Conservation (phyloP, 2,888 invertebrate species). For the Cordilura impudica region DNA sequence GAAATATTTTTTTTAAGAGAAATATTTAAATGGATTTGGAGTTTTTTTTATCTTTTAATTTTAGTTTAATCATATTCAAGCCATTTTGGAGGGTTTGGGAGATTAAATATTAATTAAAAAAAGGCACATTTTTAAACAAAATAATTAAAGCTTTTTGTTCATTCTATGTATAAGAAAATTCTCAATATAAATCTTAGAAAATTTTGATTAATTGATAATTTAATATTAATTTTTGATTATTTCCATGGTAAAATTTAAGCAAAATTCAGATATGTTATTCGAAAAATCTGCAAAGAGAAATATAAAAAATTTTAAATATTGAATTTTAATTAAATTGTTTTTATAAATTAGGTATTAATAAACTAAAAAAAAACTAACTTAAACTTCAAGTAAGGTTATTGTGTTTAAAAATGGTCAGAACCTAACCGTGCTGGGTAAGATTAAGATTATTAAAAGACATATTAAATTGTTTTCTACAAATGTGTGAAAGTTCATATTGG, state of each 20-base stretch:
- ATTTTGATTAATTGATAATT: constrained; percentile 6
- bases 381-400: too few relatives aligned
- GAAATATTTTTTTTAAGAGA: constrained; percentile 55
- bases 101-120: constrained; percentile 42
- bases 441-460: too few relatives aligned
- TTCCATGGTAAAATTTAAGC: constrained; percentile 6
- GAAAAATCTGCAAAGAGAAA: constrained; percentile 58
- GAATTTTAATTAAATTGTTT: not conserved
- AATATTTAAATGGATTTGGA: constrained; percentile 57
- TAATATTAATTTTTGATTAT: constrained; percentile 1
- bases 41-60: constrained; percentile 6
- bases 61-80: constrained; percentile 23
- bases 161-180: constrained; percentile 18
- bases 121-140: constrained; percentile 60
- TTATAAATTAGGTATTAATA: too few relatives aligned
- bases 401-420: too few relatives aligned
- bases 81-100: not conserved
- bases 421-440: too few relatives aligned
- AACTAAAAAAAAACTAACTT: too few relatives aligned
- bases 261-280: constrained; percentile 38
- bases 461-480: too few relatives aligned
- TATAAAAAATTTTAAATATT: not conserved
- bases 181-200: constrained; percentile 49
- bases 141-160: constrained; percentile 54
- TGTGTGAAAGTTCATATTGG: too few relatives aligned